Evolutionary conservation across 1,140 invertebrate species (phyloP).

Genomic region (Octopus sinensis): DNA sequence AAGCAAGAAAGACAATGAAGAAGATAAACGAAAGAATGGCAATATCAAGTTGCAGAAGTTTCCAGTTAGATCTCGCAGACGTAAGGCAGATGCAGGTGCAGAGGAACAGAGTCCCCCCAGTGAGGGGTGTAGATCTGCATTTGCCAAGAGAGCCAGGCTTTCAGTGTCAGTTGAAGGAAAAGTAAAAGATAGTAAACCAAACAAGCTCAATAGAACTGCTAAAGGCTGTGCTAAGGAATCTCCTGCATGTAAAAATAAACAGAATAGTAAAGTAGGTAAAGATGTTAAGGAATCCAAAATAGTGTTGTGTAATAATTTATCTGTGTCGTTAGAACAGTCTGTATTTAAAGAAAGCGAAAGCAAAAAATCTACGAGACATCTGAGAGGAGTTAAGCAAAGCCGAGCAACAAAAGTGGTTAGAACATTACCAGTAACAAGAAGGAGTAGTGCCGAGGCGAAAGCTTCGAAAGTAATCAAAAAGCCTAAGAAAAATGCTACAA

Average conservation of each 20-base stretch:
- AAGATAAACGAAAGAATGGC: background rate
- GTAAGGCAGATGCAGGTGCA: background rate
- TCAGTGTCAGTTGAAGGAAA: background rate
- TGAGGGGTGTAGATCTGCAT: no score
- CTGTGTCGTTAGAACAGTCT: background rate
- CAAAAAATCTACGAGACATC: background rate
- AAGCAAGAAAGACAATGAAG: background rate
- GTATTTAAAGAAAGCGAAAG: background rate
- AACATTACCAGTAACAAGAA: background rate
- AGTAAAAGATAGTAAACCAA: background rate
- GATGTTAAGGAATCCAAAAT: background rate
- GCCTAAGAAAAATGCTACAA: background rate
- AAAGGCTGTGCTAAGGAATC: conserved; percentile 7
- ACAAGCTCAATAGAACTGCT: background rate
- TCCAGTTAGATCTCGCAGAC: background rate
- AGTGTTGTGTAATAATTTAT: background rate
- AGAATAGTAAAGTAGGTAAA: background rate
- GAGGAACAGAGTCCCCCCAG: background rate
- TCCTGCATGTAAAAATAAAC: background rate
- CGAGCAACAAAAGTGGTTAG: background rate
- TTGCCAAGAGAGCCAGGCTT: background rate
- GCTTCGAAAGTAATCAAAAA: background rate
- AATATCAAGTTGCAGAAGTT: background rate
- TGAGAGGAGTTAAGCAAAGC: background rate
- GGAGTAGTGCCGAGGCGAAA: background rate